Evolutionary conservation across 2,797 vertebrate species (phyloP), one percentile per base, ranked within the genome.

Genomic region (Gallirallus australis): DNA sequence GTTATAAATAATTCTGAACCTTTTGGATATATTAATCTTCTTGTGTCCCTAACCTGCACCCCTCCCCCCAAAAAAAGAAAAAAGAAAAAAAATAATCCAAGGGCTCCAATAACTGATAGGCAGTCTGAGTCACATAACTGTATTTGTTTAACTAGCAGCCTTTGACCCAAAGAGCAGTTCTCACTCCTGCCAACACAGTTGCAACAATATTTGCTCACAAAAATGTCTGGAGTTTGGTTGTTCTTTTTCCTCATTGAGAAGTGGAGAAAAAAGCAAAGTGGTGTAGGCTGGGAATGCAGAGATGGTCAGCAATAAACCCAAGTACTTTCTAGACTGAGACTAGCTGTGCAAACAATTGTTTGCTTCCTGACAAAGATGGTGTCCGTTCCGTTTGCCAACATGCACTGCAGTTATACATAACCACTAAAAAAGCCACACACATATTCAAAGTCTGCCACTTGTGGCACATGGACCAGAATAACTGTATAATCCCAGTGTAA

Each of bases 201-300:
- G 72, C 72, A 94, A 91, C 84, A 93, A 93, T 81, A 92, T 95
- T 94, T 95, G 84, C 35, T 90, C 37, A 71, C 53, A 84, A 86
- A 96, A 93, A 73, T 90, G 81, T 84, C 61, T 59, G 50, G 56
- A 87, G 16, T 80, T 92, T 56, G 23, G 25, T 89, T 76, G 27
- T 39, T 78, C 25, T 50, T 87, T 27, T 86, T 76, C 57, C 33
- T 73, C n/a, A 79, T 71, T 78, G 30, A 72, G 61, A 63, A 76
- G 17, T 6, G 12, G 19, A 45, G 70, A 35, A 61, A 81, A 81
- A 77, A 27, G 47, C 7, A 71, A 86, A 82, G 70, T 7, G 3
- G 16, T 40, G 11, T 54, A 72, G 54, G 19, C 12, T 73, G 39
- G 35, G 65, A 88, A 72, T 40, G 20, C 24, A 73, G 56, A 57